Base-by-base conservation (phyloP, 2,797 vertebrate species). In the Typhlichthys eigenmanni region DNA sequence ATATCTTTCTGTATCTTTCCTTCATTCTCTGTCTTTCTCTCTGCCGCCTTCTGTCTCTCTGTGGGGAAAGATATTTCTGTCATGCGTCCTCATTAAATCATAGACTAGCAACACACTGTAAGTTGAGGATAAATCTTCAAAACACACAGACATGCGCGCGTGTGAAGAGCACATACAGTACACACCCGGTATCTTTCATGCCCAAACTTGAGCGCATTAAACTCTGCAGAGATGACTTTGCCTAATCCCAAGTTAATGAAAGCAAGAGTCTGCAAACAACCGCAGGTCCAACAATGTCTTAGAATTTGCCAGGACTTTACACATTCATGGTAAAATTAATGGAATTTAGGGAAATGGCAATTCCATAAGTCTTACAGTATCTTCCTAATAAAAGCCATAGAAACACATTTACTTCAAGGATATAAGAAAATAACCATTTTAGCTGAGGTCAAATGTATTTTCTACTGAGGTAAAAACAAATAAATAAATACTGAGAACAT, bases 71-170 rank as follows among this genome's bases (percentile, higher is more conserved):
- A 85, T 80, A 85, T 85, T 86, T 82, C 66, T 68, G 80, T 84
- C 76, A 76, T 63, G 69, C 13, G 69, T 56, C 77, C 85, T 88
- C 81, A 82, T 87, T 88, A 87, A 83, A 87, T 81, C 75, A 79
- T 10, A 74, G 52, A 80, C 57, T 58, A 69, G 66, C 57, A 62
- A 76, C 58, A 84, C 64, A 67, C 47, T 69, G 62, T 57, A 64
- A 71, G 46, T 79, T 79, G 58, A 75, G 66, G 68, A 87, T 74
- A 75, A 59, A 72, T 62, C 60, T 78, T 74, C 65, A 80, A 80
- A 85, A 58, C 24, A 4, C 54, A 47, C 63, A 43, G 17, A 60
- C 38, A 47, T 5, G 32, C 56, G 58, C 50, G 60, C 69, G 24
- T 24, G 4, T 10, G 38, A 43, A 43, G 38, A 43, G 9, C 14